These are phyloP conservation scores for Enteromius treurensis DNA, from an alignment of 2,797 vertebrate genomes.

Conservation along the genomic window DNA sequence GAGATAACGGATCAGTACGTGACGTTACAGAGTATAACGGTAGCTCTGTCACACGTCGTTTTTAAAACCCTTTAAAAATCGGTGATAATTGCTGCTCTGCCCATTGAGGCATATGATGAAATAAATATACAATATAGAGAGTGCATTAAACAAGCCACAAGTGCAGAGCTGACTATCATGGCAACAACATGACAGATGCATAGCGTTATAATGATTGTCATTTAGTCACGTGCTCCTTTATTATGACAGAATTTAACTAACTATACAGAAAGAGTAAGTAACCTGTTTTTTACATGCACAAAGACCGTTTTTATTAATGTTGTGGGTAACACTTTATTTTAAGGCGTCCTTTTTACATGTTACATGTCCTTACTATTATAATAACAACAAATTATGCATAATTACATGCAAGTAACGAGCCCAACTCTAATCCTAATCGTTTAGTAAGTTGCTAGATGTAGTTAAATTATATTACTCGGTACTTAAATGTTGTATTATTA, in stretches of 20 bases:
- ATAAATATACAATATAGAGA: neutral
- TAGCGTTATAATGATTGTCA: neutral
- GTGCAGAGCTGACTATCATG: neutral
- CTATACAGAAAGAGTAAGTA: neutral
- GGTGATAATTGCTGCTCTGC: neutral
- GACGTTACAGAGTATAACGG: neutral
- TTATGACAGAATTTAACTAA: neutral
- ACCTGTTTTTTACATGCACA: no score
- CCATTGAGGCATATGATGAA: neutral
- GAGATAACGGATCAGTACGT: constrained; percentile 9
- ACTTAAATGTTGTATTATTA: no score
- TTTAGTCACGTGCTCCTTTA: neutral
- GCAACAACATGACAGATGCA: neutral
- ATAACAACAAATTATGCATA: neutral
- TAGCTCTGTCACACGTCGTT: neutral
- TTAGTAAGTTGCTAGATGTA: no score
- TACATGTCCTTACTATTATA: neutral
- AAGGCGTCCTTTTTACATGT: neutral
- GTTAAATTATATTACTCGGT: neutral
- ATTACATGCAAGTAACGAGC: neutral
- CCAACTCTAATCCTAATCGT: no score
- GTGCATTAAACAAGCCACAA: constrained; percentile 10
- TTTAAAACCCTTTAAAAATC: neutral
- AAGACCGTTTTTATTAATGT: no score
- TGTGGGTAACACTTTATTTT: no score